Percentiles rank a stretch among this genome's conserved stretches.
phyloP scores from a whole-genome alignment of 2,797 vertebrate species.

The Pangasius krempfi region DNA sequence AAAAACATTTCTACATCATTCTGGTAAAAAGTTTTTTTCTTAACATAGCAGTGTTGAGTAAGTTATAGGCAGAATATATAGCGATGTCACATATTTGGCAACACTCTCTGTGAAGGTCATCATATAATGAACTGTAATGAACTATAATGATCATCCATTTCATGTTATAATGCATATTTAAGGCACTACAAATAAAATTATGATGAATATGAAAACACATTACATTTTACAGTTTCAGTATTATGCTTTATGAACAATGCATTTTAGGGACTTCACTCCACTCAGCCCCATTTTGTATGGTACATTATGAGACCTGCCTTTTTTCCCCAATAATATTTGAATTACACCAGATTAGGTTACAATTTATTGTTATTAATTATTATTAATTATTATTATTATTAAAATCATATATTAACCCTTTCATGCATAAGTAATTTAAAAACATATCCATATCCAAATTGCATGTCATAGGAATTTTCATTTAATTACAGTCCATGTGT shows the following conservation, averaged over 20 bases:
- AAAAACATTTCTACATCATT: not conserved
- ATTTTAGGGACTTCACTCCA: not conserved
- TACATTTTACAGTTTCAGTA: not conserved
- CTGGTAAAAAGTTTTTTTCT: not conserved
- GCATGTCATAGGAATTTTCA: not conserved
- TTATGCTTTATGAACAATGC: not conserved
- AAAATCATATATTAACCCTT: not conserved
- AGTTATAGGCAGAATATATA: not conserved
- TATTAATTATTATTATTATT: not conserved
- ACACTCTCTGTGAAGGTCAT: not conserved
- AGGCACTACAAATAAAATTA: not conserved
- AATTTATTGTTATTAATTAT: not conserved
- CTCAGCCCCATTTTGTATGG: not conserved
- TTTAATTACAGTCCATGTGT: not conserved
- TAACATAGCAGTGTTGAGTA: not conserved
- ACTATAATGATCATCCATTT: not conserved
- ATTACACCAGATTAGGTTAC: not conserved
- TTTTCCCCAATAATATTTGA: not conserved
- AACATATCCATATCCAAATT: not conserved
- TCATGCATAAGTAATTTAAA: not conserved
- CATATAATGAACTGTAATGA: not conserved
- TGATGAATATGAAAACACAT: not conserved
- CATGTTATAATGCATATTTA: not conserved
- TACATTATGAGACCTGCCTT: not conserved
- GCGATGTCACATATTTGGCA: not conserved